Evolutionary conservation across 2,113 vertebrate genomes (phyloP), one percentile per base, ranked within the genome.

Genomic region (Chloebia gouldiae): DNA sequence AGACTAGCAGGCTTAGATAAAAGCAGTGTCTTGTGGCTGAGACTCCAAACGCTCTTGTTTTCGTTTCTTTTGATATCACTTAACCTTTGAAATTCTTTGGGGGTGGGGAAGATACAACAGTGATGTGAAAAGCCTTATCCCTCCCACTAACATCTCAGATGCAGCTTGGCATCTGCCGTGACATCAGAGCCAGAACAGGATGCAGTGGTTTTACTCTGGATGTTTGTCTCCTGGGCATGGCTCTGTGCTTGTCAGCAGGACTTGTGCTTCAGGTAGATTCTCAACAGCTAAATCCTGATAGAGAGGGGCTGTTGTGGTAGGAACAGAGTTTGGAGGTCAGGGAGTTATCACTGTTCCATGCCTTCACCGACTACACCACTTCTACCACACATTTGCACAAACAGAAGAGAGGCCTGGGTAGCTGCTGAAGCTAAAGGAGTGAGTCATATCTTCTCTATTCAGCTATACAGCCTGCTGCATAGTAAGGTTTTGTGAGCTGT

Each of bases 391-490:
- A 17, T 92, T 51, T 92, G 76, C 64, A 59, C 45, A 45, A 81
- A 73, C 35, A 85, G 59, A 51, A 14, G 13, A 53, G 92, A 84
- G 83, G 59, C 56, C 88, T 86, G 68, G 10, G 73, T 54, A 45
- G 69, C 33, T 88, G 65, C 9, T 68, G 49, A 56, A 60, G 76
- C 40, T 65, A 22, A 83, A 56, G 56, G 53, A 85, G 76, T 92
- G 95, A 96, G 63, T 96, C 93, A 94, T 88, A 60, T 15, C 70
- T 87, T 64, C 84, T 80, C 47, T 59, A 14, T 59, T 88, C 56
- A 40, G 47, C 61, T 87, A 69, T 92, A 59, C 50, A 70, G 45
- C 53, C 63, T 2, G 3, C 28, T 61, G 37, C 61, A 7, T 50
- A 73, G 47, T 66, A 42, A 61, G 51, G 44, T 60, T 70, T 86